phyloP scores from a whole-genome alignment of 2,797 vertebrate genomes.

The Centropyge bicolor region DNA sequence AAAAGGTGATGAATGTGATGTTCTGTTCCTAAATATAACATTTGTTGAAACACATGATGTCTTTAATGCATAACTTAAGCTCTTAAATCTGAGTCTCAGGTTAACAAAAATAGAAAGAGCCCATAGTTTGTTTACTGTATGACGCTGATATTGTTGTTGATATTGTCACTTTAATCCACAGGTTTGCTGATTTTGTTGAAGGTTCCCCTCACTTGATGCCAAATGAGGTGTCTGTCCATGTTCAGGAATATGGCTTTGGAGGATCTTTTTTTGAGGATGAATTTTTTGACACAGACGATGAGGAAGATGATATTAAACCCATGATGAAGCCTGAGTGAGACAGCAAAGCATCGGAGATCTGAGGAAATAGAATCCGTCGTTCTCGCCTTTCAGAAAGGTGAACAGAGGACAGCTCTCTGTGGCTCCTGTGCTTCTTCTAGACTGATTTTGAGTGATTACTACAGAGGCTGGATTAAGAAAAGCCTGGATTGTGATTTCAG shows the following conservation, averaged over 20 bases:
- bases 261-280: slow-evolving; percentile 88
- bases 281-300: slow-evolving; percentile 88
- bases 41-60: not conserved
- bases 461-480: slow-evolving; percentile 7
- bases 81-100: no score
- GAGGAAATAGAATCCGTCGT: not conserved
- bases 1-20: slow-evolving; percentile 86
- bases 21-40: not conserved
- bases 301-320: slow-evolving; percentile 65
- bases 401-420: not conserved
- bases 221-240: slow-evolving; percentile 91
- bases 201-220: slow-evolving; percentile 91
- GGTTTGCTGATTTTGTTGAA: slow-evolving; percentile 96
- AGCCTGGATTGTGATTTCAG: slow-evolving; percentile 16
- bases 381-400: slow-evolving; percentile 41
- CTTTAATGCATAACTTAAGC: not conserved
- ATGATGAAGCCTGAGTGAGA: slow-evolving; percentile 47
- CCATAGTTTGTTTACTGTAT: not conserved
- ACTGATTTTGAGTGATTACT: not conserved
- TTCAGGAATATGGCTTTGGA: slow-evolving; percentile 91
- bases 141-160: not conserved
- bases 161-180: slow-evolving; percentile 60
- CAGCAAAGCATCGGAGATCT: not conserved
- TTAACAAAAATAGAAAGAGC: no score
- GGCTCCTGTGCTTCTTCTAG: not conserved